phyloP scores from a whole-genome alignment of 1,140 invertebrate species.

The Elymnias hypermnestra region DNA sequence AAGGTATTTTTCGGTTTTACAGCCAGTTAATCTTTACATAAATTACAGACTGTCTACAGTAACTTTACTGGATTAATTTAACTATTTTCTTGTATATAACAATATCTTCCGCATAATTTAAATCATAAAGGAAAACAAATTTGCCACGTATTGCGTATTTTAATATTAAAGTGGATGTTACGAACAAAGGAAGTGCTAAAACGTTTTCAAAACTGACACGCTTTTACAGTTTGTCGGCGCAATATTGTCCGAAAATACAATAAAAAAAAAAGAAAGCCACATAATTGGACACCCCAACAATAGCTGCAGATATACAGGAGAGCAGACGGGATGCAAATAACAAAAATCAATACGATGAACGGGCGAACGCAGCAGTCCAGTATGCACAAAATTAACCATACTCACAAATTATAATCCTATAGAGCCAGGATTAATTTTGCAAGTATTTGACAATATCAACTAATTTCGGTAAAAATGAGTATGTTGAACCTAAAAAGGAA shows the following conservation, averaged over 20 bases:
- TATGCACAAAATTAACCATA: conserved; percentile 60
- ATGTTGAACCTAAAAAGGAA: no score
- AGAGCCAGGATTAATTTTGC: background rate
- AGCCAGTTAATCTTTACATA: no score
- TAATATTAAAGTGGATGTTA: background rate
- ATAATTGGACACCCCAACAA: conserved; percentile 62
- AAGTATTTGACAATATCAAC: no score
- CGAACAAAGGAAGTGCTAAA: background rate
- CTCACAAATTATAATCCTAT: conserved; percentile 18
- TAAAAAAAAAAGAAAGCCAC: conserved; percentile 30
- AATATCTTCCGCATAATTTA: no score
- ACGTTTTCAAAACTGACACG: background rate
- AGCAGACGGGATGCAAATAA: conserved; percentile 73
- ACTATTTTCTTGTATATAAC: no score
- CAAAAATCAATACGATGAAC: conserved; percentile 68
- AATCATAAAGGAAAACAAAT: no score
- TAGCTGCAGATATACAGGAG: conserved; percentile 58
- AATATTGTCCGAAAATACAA: conserved; percentile 23
- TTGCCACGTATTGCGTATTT: no score
- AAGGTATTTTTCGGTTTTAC: no score
- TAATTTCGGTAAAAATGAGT: no score
- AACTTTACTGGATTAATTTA: no score
- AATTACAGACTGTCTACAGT: no score
- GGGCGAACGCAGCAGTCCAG: conserved; percentile 49
- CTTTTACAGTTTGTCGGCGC: conserved; percentile 1